Conservation (phyloP, 92 coral and sea anemone species). For the Muricea muricata region DNA sequence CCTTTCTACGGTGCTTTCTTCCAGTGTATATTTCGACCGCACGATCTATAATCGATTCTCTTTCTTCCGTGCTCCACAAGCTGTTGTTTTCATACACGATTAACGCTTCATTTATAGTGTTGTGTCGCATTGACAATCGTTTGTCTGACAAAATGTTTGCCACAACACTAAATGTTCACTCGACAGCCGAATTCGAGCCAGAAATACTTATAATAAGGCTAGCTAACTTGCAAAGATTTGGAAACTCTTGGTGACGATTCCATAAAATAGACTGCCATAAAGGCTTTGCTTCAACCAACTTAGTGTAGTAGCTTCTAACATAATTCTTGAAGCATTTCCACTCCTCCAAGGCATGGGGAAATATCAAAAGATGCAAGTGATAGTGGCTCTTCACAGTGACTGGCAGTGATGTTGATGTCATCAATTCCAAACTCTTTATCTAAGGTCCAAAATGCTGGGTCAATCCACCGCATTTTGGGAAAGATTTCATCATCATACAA, state of each 20-base stretch:
- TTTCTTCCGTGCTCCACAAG: constrained; percentile 15
- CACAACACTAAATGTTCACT: constrained; percentile 3
- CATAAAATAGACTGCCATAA: not conserved
- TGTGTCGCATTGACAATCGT: constrained; percentile 18
- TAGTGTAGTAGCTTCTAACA: constrained; percentile 30
- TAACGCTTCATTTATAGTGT: constrained; percentile 9
- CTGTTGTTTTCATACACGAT: not conserved
- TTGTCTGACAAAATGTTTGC: constrained; percentile 18
- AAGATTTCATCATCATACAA: constrained; percentile 30
- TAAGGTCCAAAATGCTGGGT: constrained; percentile 44
- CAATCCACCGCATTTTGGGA: constrained; percentile 46
- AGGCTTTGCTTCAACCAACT: constrained; percentile 4
- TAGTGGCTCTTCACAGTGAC: constrained; percentile 31
- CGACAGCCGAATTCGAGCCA: constrained; percentile 6
- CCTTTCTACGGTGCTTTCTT: not conserved
- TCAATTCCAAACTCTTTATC: constrained; percentile 25
- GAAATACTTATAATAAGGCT: constrained; percentile 15
- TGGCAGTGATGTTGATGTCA: constrained; percentile 29
- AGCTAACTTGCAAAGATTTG: constrained; percentile 19
- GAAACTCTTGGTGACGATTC: constrained; percentile 12
- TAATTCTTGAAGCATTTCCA: constrained; percentile 41
- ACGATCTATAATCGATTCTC: not conserved
- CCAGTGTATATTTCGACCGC: constrained; percentile 2
- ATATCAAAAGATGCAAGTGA: constrained; percentile 17
- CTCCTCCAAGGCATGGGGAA: constrained; percentile 23